phyloP scores from a whole-genome alignment of 1,140 invertebrate species.

The Megathymus violae region DNA sequence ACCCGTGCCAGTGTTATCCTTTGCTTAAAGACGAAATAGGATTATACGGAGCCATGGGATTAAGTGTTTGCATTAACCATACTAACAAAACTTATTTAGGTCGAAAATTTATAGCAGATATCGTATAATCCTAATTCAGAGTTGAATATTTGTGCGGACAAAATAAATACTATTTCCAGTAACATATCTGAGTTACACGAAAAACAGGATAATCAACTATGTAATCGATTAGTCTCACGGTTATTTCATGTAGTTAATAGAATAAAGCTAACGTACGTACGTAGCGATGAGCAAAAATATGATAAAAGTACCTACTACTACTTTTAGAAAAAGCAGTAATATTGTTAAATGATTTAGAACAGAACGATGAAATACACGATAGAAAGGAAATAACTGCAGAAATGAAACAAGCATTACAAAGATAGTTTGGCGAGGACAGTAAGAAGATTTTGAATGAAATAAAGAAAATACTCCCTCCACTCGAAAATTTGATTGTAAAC shows the following conservation, averaged over 20 bases:
- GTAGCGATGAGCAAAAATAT: conserved; percentile 21
- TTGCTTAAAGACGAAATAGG: conserved; percentile 41
- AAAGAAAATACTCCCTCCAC: conserved; percentile 2
- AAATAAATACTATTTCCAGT: conserved; percentile 30
- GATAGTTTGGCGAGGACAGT: conserved; percentile 37
- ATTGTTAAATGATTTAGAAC: conserved; percentile 33
- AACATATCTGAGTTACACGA: conserved; percentile 31
- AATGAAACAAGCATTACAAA: conserved; percentile 40
- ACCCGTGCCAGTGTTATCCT: too few species aligned
- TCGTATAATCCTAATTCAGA: conserved; percentile 21
- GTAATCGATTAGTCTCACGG: conserved; percentile 29
- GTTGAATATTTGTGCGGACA: conserved; percentile 27
- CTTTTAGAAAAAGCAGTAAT: conserved; percentile 30
- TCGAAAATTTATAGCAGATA: conserved; percentile 19
- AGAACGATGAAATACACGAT: conserved; percentile 34
- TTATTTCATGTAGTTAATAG: conserved; percentile 37
- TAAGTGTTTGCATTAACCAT: conserved; percentile 30
- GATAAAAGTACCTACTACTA: conserved; percentile 30
- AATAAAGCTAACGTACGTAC: conserved; percentile 28
- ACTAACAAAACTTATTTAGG: conserved; percentile 32
- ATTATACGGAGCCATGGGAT: conserved; percentile 32
- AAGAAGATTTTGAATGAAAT: conserved; percentile 35
- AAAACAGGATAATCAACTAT: conserved; percentile 27
- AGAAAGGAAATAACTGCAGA: conserved; percentile 30
- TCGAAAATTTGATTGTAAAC: neutral